These are phyloP conservation scores for Sanderia malayensis DNA, from an alignment of 30 jellyfish, hydroid and myxozoan species.

Conservation along the genomic window DNA sequence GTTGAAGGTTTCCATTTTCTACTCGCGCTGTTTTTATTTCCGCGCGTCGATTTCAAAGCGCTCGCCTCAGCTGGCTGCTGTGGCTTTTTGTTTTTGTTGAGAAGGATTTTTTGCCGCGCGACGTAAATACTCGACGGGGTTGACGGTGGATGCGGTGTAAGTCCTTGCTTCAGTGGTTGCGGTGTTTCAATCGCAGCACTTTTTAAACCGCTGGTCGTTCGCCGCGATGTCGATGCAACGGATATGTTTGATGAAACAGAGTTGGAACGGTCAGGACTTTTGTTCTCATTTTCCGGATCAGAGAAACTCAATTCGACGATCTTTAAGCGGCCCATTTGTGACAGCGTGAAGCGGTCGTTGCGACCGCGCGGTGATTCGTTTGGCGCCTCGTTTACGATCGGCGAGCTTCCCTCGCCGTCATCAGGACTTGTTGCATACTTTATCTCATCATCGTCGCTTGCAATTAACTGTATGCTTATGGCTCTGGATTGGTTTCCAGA, in stretches of 20 bases:
- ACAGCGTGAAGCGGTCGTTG: constrained; percentile 48
- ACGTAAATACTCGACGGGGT: constrained; percentile 50
- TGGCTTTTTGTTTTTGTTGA: constrained; percentile 26
- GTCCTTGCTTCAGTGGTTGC: constrained; percentile 5
- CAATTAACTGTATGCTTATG: constrained; percentile 39
- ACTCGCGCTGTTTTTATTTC: not conserved
- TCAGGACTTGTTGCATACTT: constrained; percentile 39
- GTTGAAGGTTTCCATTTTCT: constrained; percentile 44
- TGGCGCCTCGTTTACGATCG: constrained; percentile 33
- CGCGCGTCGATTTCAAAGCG: not conserved
- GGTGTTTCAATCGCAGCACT: not conserved
- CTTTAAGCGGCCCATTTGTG: constrained; percentile 74
- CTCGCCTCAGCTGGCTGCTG: not conserved
- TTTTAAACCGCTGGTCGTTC: constrained; percentile 46
- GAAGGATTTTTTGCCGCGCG: constrained; percentile 63
- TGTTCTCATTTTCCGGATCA: constrained; percentile 64
- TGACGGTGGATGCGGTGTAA: constrained; percentile 40
- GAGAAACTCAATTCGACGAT: constrained; percentile 71
- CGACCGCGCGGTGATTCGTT: constrained; percentile 35
- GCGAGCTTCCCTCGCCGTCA: constrained; percentile 45
- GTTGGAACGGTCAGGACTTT: constrained; percentile 29
- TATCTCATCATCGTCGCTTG: constrained; percentile 54
- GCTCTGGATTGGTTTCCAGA: constrained; percentile 18
- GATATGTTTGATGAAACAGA: constrained; percentile 4
- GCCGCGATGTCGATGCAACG: constrained; percentile 27